A percentile compares a stretch with the other conserved stretches of the same genome.
phyloP scores from a whole-genome alignment of 1,140 invertebrate genomes.

The Trinorchestia longiramus region DNA sequence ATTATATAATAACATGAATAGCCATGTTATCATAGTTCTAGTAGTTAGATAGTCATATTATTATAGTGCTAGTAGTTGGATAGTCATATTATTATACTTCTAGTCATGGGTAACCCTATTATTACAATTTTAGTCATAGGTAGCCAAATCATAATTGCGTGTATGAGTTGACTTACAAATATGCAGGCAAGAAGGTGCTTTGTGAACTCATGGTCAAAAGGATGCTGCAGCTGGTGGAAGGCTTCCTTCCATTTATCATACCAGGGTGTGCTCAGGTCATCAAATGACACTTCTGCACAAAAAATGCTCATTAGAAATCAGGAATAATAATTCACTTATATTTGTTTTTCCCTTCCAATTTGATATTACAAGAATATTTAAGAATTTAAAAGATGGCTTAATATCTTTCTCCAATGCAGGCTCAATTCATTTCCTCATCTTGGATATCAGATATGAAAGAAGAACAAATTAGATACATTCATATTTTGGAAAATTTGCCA shows the following conservation, averaged over 20 bases:
- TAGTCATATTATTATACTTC: too few relatives aligned
- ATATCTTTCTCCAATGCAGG: too few relatives aligned
- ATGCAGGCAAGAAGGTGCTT: slow-evolving; percentile 92
- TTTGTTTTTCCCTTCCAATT: not conserved
- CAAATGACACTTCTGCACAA: slow-evolving; percentile 30
- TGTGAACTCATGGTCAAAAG: slow-evolving; percentile 95
- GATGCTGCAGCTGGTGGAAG: slow-evolving; percentile 86
- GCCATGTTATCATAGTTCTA: too few relatives aligned
- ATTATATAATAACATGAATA: too few relatives aligned
- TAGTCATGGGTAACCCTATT: too few relatives aligned
- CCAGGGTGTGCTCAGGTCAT: slow-evolving; percentile 81
- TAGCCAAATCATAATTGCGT: not conserved
- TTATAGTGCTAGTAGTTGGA: too few relatives aligned
- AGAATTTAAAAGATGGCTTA: not conserved
- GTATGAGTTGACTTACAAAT: slow-evolving; percentile 68
- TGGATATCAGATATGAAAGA: too few relatives aligned
- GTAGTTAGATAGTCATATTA: too few relatives aligned
- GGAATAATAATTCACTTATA: not conserved
- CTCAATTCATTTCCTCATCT: too few relatives aligned
- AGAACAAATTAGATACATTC: too few relatives aligned
- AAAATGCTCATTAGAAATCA: slow-evolving; percentile 58
- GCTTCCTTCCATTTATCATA: slow-evolving; percentile 95
- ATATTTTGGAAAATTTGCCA: too few relatives aligned
- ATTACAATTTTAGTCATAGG: not conserved
- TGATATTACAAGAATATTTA: not conserved